Evolutionary conservation across 2,888 invertebrate genomes (phyloP), one percentile per base, ranked within the genome.

Genomic region (Agrilus biguttatus): DNA sequence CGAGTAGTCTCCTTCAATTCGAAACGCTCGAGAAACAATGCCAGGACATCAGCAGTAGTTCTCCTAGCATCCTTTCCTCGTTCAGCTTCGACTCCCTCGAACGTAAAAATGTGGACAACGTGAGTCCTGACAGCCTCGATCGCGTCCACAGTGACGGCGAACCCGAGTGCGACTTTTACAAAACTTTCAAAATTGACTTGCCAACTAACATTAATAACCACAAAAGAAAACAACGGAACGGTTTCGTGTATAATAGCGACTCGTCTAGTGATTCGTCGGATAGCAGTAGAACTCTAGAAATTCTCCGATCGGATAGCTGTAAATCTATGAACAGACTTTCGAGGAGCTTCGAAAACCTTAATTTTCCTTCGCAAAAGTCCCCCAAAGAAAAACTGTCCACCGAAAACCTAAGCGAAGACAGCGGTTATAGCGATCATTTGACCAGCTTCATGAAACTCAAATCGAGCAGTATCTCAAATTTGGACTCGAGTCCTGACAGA

Each of bases 1-100:
- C 85, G 47, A 84, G 84, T 50, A 86, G 86, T 53, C 70, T 89
- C 48, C 73, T 88, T 48, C 87, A 87, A 65, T 89, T 89, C 65
- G 88, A 88, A 67, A 84, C 83, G 5, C 69, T 88, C 46, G 88
- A 88, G 61, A 75, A 77, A 37, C 80, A 79, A 53, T 71, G 80
- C 55, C 75, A 75, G 55, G 67, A 65, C 39, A 61, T 63, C 12
- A 68, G 66, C 50, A 61, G 59, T 43, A 64, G 63, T 50, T 65
- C 66, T 10, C 67, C 67, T 5, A 72, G 72, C 47, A 67, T 72
- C 1, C 61, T 70, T 35, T 71, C 71, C 17, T 67, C 68, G 14
- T 69, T 69, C 51, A 72, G 72, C 49, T 71, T 68, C 59, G 72
- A 74, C 50, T 70, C 72, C 0, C 57, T 73, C 42, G 73, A 74